These are phyloP conservation scores for Callithrix jacchus DNA, from an alignment of 2,113 vertebrate genomes.

Conservation along the genomic window DNA sequence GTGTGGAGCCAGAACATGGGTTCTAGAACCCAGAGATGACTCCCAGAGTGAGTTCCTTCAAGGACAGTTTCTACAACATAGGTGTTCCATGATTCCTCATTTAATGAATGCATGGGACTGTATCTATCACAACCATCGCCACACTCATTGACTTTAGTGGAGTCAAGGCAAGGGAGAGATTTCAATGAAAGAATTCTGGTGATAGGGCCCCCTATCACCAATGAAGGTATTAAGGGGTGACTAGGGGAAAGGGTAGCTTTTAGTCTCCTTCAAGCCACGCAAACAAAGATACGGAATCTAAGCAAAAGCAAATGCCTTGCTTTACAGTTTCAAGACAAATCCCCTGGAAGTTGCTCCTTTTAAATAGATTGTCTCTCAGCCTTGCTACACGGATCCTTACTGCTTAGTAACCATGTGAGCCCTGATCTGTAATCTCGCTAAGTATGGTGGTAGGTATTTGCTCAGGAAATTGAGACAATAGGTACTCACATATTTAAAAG, in stretches of 20 bases:
- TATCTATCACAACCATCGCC: background rate
- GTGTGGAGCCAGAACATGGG: background rate
- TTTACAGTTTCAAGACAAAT: background rate
- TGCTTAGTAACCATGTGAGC: background rate
- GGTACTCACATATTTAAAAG: background rate
- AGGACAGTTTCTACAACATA: background rate
- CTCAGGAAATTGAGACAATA: background rate
- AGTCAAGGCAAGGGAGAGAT: background rate
- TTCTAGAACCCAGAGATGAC: background rate
- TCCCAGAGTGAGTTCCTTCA: background rate
- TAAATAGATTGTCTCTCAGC: background rate
- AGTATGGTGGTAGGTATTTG: background rate
- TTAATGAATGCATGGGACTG: background rate
- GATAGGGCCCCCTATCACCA: too few species aligned
- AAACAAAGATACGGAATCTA: background rate
- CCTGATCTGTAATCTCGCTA: background rate
- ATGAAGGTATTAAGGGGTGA: background rate
- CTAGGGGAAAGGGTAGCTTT: background rate
- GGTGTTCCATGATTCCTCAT: background rate
- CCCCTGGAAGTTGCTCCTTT: background rate
- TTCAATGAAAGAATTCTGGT: background rate
- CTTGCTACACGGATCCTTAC: background rate
- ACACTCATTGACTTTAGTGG: background rate
- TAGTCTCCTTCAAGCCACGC: background rate
- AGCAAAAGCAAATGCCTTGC: background rate